Evolutionary conservation across 2,797 vertebrate species (phyloP), one percentile per base, ranked within the genome.

Genomic region (Periparus ater): DNA sequence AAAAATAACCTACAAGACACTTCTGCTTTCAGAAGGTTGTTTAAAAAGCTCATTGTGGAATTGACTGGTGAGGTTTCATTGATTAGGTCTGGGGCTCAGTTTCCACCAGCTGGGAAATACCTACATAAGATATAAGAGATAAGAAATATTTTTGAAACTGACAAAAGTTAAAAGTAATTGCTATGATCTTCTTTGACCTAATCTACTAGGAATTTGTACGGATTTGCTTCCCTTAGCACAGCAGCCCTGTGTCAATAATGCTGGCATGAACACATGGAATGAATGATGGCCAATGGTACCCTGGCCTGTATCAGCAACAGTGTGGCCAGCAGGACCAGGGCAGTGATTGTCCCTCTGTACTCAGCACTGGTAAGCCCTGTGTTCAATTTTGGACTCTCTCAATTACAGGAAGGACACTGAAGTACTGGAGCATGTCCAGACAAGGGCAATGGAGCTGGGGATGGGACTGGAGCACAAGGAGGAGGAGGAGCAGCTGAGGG

Each of bases 21-120:
- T 92, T 83, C 36, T 89, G n/a, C 50, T 84, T 75, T 91, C 76
- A 68, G 77, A 85, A 10, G 5, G n/a, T 75, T 88, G 11, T 60
- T 83, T 80, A 53, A 89, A 92, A 92, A 79, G 11, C 21, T 89
- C 85, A 78, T 53, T 62, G 40, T 72, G 47, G 68, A 88, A 91
- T 34, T 92, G 84, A 51, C 44, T 55, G 15, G 30, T 50, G 26
- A 85, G 25, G 8, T 51, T 91, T 75, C 83, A 77, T 58, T 94
- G 82, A 81, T 95, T 93, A 80, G 34, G 27, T 82, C 50, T 85
- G 44, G 54, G n/a, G 23, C 66, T 89, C 15, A 0, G 58, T 45
- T 96, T 84, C 38, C 13, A 88, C n/a, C 58, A 89, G 54, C 36
- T 92, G 81, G 65, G 89, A 94, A 92, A 93, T 54, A 70, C 30